Evolutionary conservation across 2,888 invertebrate species (phyloP), one percentile per base, ranked within the genome.

Genomic region (Agriopis marginaria): DNA sequence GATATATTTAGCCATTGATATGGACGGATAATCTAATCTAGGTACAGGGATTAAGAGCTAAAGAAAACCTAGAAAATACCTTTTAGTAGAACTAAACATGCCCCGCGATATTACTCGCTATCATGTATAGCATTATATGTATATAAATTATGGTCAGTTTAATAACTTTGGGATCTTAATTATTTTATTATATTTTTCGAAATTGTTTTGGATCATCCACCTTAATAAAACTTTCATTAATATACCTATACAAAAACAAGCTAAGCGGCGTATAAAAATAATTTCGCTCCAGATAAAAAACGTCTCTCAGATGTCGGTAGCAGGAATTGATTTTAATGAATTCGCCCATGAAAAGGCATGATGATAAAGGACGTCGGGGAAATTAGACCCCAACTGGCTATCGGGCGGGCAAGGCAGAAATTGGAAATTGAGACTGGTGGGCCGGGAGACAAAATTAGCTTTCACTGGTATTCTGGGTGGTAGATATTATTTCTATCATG

Each of bases 281-380:
- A 72, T 71, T 73, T 66, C 72, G 59, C 40, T 60, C 60, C 39
- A 66, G 74, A 74, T 75, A 71, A 72, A 72, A 74, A 74, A 60
- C 71, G 59, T 71, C 63, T 65, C 54, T 23, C 14, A 63, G 62
- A 70, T 73, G 74, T 75, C 75, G 74, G 74, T 73, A 65, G 49
- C 71, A 74, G 66, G 42, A 58, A 23, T 45, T 50, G 58, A 50
- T 63, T 66, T 66, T 63, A 70, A 70, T 70, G 68, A 64, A 68
- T 70, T 70, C 45, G 49, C 14, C 63, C 59, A 32, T 56, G 47
- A 66, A 66, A 53, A 58, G 62, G 64, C 58, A 17, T 14, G 47
- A 39, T 51, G 47, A 56, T 51, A 44, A 49, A 60, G 64, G 60
- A 55, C 45, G 32, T 12, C 47, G 50, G 49, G 32, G 58, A 58